A percentile compares a stretch with the other conserved stretches of the same genome.
Conservation (phyloP, 2,113 vertebrate genomes). For the Rhabdornis inornatus region DNA sequence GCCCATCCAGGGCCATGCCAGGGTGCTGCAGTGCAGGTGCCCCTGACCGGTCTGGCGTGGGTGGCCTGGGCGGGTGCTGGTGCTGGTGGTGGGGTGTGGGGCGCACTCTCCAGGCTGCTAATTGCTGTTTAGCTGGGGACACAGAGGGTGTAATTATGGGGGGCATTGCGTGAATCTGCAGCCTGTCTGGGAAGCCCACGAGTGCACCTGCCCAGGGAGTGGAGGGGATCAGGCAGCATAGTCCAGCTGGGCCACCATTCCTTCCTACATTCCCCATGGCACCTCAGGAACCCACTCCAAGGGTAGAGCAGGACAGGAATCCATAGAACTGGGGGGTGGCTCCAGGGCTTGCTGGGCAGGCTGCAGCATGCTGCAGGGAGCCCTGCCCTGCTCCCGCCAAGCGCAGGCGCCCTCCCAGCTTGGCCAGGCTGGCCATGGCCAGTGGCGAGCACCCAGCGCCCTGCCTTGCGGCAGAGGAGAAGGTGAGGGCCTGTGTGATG, state of each 20-base stretch:
- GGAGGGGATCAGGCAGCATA: not conserved
- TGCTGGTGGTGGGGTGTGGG: conserved; percentile 12
- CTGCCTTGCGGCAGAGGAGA: not conserved
- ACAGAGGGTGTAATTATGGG: conserved; percentile 28
- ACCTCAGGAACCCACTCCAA: not conserved
- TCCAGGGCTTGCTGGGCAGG: not conserved
- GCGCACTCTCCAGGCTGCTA: not conserved
- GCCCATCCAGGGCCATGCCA: not conserved
- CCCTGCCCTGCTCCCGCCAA: not conserved
- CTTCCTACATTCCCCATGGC: not conserved
- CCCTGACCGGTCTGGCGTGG: not conserved
- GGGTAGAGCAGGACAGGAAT: not conserved
- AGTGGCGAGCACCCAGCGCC: not conserved
- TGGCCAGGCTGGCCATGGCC: not conserved
- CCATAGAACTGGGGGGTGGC: not conserved
- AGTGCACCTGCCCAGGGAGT: not conserved
- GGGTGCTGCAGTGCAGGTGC: not conserved
- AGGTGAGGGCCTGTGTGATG: not conserved
- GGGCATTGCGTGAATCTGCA: not conserved
- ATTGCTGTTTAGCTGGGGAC: conserved; percentile 46
- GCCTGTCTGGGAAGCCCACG: not conserved
- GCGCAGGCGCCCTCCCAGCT: not conserved
- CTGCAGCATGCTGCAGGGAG: not conserved
- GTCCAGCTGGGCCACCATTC: not conserved
- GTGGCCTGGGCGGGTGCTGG: conserved; percentile 29